These are phyloP conservation scores for Hylaea fasciaria DNA, from an alignment of 2,888 invertebrate genomes.

Conservation along the genomic window DNA sequence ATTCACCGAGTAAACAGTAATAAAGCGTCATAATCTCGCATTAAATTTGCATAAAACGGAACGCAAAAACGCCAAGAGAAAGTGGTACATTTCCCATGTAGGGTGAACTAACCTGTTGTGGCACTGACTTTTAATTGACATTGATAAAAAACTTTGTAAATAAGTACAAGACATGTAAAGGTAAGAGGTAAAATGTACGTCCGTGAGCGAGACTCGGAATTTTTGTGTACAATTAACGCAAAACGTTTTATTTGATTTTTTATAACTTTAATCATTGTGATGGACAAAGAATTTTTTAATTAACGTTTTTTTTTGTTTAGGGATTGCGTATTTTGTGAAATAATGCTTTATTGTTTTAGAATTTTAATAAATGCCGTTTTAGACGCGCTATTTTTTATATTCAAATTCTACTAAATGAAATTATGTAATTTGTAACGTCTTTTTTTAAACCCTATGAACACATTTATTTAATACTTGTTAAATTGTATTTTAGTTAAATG, in stretches of 20 bases:
- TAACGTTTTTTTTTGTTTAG: background rate
- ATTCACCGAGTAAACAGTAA: no score
- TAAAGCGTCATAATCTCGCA: conserved; percentile 24
- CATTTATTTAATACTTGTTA: no score
- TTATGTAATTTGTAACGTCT: no score
- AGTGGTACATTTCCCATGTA: conserved; percentile 26
- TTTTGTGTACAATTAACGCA: conserved; percentile 13
- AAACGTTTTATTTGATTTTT: conserved; percentile 13
- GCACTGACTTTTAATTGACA: conserved; percentile 60
- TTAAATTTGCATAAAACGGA: conserved; percentile 33
- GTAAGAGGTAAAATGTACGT: conserved; percentile 28
- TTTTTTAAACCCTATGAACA: no score
- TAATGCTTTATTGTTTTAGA: background rate
- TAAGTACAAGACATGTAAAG: conserved; percentile 14
- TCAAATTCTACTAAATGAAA: no score
- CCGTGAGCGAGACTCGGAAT: conserved; percentile 7
- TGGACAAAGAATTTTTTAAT: conserved; percentile 10
- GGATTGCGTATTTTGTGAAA: background rate
- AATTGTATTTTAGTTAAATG: no score
- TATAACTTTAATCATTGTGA: conserved; percentile 4
- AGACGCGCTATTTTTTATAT: no score
- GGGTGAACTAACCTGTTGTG: conserved; percentile 46
- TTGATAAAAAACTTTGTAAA: conserved; percentile 49
- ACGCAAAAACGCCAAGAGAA: conserved; percentile 22
- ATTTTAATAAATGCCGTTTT: background rate